Conservation (phyloP, 2,888 invertebrate genomes). For the Argyresthia goedartella region DNA sequence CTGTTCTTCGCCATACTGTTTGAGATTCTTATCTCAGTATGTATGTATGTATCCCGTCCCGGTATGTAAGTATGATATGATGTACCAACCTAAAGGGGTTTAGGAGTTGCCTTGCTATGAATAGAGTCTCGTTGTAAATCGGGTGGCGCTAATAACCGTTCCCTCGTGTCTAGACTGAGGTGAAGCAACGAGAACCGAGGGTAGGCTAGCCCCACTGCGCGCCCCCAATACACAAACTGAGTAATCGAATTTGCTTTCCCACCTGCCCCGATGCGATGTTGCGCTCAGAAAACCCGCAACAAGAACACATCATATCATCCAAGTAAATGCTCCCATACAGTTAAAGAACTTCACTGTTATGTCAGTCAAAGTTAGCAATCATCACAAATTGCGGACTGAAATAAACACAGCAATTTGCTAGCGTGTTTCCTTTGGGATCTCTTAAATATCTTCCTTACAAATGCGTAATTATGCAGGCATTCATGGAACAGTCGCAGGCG, state of each 20-base stretch:
- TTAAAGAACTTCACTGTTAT: not conserved
- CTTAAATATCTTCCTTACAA: constrained; percentile 1
- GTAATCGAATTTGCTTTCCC: too few species aligned
- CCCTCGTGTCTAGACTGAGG: constrained; percentile 3
- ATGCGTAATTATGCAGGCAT: not conserved
- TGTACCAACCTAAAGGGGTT: too few species aligned
- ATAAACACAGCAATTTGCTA: constrained; percentile 4
- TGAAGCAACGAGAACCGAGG: not conserved
- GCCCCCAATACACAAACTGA: too few species aligned
- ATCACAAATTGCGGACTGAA: constrained; percentile 1
- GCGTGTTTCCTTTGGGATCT: not conserved
- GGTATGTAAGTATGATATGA: too few species aligned
- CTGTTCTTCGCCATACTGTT: too few species aligned
- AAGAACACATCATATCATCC: too few species aligned
- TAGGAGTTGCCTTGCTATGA: not conserved
- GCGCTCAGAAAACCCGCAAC: not conserved
- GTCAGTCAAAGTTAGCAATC: constrained; percentile 1
- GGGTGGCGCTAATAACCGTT: constrained; percentile 1
- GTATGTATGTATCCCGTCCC: too few species aligned
- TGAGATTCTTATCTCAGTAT: too few species aligned
- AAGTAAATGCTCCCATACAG: too few species aligned
- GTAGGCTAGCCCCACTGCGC: too few species aligned
- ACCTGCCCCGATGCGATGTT: not conserved
- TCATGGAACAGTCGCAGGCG: not conserved
- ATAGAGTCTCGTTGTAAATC: constrained; percentile 1